phyloP scores from a whole-genome alignment of 1,140 invertebrate species.

The Temnothorax curvispinosus region DNA sequence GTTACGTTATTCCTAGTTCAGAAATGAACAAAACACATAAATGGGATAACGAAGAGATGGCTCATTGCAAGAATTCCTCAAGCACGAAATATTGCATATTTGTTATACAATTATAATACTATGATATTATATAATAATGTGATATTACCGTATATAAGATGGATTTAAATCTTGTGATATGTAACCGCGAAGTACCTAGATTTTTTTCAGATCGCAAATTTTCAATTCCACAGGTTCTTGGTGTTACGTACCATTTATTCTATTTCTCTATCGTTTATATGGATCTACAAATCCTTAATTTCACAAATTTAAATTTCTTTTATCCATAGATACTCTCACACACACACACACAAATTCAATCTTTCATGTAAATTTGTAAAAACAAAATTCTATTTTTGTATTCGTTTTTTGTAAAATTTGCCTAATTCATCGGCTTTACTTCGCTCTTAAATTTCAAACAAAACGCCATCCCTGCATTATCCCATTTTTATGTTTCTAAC shows the following conservation, averaged over 20 bases:
- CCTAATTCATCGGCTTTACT: neutral
- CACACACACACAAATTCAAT: neutral
- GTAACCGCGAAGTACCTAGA: neutral
- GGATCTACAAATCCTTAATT: neutral
- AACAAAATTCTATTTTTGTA: neutral
- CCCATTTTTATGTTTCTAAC: neutral
- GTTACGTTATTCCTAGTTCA: constrained; percentile 20
- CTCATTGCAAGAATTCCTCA: neutral
- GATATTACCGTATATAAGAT: neutral
- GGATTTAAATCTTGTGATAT: constrained; percentile 1
- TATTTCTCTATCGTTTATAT: neutral
- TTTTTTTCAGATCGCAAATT: neutral
- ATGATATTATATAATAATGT: neutral
- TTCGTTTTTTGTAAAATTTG: neutral
- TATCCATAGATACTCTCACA: neutral
- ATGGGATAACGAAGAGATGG: constrained; percentile 22
- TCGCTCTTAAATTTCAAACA: neutral
- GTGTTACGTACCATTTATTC: neutral
- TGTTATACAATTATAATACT: neutral
- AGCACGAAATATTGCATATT: neutral
- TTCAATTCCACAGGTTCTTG: constrained; percentile 2
- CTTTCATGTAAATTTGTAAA: neutral
- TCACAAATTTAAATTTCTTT: neutral
- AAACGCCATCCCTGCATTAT: neutral
- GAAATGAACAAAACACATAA: neutral